Percentiles rank a stretch among this genome's conserved stretches.
These are phyloP conservation scores for Columba janthina DNA, from an alignment of 2,113 vertebrate genomes.

Conservation along the genomic window DNA sequence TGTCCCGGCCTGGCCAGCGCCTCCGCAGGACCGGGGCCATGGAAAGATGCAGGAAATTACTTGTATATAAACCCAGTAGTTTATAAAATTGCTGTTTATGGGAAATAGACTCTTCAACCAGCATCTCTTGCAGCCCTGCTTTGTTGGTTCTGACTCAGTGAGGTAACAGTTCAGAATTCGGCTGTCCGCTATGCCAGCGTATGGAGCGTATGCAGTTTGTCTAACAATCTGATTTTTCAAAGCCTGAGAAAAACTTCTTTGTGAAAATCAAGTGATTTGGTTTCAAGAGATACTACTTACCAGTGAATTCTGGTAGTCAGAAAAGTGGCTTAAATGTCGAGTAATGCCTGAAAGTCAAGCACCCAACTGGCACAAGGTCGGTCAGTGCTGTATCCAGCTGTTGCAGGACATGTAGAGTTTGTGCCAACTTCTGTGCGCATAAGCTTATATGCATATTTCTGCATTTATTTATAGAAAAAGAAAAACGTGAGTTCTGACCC, in stretches of 20 bases:
- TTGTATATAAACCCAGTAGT: background rate
- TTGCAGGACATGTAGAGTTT: background rate
- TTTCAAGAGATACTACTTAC: background rate
- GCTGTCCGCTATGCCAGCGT: background rate
- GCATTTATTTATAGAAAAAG: background rate
- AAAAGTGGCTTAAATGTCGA: background rate
- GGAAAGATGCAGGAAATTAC: background rate
- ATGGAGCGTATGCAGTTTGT: background rate
- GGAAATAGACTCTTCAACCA: background rate
- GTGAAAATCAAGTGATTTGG: background rate
- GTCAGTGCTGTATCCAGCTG: background rate
- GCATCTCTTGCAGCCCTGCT: background rate
- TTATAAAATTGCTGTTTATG: background rate
- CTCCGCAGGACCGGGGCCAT: too few relatives aligned
- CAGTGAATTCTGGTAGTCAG: background rate
- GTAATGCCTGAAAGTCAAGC: background rate
- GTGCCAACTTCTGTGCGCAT: background rate
- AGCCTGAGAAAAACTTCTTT: background rate
- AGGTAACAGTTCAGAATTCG: background rate
- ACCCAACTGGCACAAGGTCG: rapidly evolving
- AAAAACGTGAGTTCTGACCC: background rate
- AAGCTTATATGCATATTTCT: background rate
- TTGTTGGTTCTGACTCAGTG: background rate
- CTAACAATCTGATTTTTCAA: background rate
- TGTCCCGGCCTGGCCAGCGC: too few relatives aligned